Percentiles rank a stretch among this genome's conserved stretches.
Evolutionary conservation across 2,113 vertebrate genomes (phyloP).

Genomic region (Pteronura brasiliensis): DNA sequence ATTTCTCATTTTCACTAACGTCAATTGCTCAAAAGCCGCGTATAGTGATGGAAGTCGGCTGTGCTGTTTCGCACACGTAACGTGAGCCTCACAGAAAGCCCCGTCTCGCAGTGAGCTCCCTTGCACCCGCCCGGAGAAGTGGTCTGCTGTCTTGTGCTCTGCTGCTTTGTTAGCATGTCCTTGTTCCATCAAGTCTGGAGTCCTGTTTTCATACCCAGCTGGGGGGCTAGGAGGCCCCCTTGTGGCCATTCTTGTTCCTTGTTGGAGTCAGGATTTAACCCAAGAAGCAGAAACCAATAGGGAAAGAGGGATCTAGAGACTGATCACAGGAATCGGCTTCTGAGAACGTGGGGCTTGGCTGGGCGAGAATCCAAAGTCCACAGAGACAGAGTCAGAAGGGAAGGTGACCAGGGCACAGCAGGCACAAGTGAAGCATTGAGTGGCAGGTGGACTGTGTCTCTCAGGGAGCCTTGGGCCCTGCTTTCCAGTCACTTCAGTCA

Average conservation of each 20-base stretch:
- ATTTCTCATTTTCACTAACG: neutral
- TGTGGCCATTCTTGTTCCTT: neutral
- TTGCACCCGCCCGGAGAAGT: no score
- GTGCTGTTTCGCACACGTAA: fast-evolving
- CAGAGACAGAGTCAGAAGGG: neutral
- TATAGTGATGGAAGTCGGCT: fast-evolving
- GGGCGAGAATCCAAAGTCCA: neutral
- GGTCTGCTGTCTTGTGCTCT: neutral
- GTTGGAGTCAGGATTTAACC: neutral
- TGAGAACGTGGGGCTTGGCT: no score
- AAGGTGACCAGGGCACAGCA: no score
- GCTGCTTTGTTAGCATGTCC: no score
- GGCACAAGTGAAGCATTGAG: neutral
- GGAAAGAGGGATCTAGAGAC: neutral
- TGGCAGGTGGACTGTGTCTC: neutral
- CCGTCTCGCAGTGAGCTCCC: fast-evolving
- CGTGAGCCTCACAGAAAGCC: fast-evolving
- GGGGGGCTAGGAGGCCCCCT: neutral
- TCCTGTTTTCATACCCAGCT: fast-evolving
- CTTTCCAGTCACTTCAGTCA: neutral
- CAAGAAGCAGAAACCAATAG: neutral
- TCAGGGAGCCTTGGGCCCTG: neutral
- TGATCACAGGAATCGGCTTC: neutral
- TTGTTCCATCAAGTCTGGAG: neutral
- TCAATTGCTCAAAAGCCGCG: fast-evolving